phyloP scores from a whole-genome alignment of 2,888 invertebrate species.

The Danaus chrysippus region DNA sequence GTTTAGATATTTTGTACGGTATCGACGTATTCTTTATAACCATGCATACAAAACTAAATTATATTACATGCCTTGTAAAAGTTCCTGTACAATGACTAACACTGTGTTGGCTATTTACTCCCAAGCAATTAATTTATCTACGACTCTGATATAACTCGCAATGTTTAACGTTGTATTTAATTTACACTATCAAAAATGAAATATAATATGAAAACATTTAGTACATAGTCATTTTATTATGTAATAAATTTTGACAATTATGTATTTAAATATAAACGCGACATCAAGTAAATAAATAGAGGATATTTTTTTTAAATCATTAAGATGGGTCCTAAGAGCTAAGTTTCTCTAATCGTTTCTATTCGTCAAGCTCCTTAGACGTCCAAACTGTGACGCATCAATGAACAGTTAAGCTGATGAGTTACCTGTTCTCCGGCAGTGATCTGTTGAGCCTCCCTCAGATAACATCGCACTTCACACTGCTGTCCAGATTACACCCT shows the following conservation, averaged over 20 bases:
- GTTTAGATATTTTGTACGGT: not conserved
- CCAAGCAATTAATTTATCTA: no score
- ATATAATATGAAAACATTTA: no score
- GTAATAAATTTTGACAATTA: no score
- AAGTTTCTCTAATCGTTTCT: not conserved
- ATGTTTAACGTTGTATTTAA: no score
- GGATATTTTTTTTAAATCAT: no score
- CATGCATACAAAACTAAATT: not conserved
- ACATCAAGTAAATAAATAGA: no score
- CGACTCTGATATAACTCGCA: no score
- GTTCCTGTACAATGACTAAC: not conserved
- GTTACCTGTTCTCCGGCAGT: slow-evolving; percentile 33
- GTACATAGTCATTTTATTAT: no score
- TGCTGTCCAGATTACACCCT: slow-evolving; percentile 29
- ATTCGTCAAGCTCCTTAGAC: slow-evolving; percentile 2
- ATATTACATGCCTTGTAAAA: not conserved
- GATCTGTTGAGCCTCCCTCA: slow-evolving; percentile 41
- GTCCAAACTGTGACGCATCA: slow-evolving; percentile 17
- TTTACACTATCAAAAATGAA: no score
- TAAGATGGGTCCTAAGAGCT: no score
- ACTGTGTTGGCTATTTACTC: not conserved
- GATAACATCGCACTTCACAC: slow-evolving; percentile 37
- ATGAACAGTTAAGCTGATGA: slow-evolving; percentile 24
- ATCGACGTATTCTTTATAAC: not conserved
- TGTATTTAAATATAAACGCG: no score